These are phyloP conservation scores for Nomada goodeniana DNA, from an alignment of 2,888 invertebrate species.

Conservation along the genomic window DNA sequence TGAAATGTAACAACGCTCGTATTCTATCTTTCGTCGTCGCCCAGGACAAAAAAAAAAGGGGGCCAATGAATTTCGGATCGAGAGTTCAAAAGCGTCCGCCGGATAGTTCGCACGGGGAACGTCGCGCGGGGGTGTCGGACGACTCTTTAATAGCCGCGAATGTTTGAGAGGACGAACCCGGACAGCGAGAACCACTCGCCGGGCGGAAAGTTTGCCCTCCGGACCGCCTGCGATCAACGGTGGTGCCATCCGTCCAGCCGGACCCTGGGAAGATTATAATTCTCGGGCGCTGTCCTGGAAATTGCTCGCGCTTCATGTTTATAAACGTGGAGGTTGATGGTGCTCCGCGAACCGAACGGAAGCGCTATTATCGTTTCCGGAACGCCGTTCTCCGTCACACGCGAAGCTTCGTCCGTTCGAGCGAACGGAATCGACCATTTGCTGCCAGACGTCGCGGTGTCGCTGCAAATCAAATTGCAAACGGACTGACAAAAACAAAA, in stretches of 20 bases:
- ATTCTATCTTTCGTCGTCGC: too few relatives aligned
- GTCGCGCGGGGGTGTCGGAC: conserved; percentile 30
- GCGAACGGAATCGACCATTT: not conserved
- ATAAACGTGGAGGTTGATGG: conserved; percentile 44
- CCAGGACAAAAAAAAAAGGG: too few relatives aligned
- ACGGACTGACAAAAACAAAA: too few relatives aligned
- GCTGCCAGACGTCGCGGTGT: conserved; percentile 8
- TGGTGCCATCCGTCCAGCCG: not conserved
- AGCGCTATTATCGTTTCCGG: conserved; percentile 40
- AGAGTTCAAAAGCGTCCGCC: not conserved
- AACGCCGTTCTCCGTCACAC: conserved; percentile 1
- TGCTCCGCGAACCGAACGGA: conserved; percentile 22
- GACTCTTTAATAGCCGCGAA: conserved; percentile 66
- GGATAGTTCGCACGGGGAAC: conserved; percentile 28
- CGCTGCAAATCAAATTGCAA: too few relatives aligned
- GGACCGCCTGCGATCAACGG: conserved; percentile 22
- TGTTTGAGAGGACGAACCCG: conserved; percentile 45
- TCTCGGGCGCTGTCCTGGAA: conserved; percentile 38
- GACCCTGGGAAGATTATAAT: conserved; percentile 22
- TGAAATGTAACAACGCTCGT: too few relatives aligned
- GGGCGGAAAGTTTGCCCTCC: conserved; percentile 38
- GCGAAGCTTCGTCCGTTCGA: conserved; percentile 17
- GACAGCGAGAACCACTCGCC: conserved; percentile 11
- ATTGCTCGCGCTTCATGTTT: conserved; percentile 48
- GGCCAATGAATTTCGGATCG: too few relatives aligned